A percentile compares a stretch with the other conserved stretches of the same genome.
Conservation (phyloP, 2,113 vertebrate genomes). For the Sialia sialis region DNA sequence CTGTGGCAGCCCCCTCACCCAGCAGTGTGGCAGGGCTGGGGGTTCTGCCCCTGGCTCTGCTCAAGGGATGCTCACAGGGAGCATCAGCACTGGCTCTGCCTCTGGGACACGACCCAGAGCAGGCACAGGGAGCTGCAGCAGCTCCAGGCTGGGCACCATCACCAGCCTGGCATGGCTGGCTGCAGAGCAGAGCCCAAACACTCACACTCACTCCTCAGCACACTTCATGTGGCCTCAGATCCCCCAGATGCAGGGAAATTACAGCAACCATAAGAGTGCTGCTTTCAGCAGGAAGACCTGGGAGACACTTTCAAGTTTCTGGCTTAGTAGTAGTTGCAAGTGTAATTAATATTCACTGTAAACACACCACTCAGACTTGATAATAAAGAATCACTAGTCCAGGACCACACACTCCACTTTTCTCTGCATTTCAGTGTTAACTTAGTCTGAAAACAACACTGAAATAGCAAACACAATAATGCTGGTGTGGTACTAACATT, state of each 20-base stretch:
- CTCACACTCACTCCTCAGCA: not conserved
- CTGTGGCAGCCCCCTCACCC: not conserved
- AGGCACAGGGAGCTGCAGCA: not conserved
- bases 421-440: constrained; percentile 27
- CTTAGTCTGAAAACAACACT: constrained; percentile 44
- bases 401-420: constrained; percentile 14
- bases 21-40: not conserved
- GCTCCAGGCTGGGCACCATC: not conserved
- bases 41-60: not conserved
- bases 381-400: constrained; percentile 54
- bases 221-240: not conserved
- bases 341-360: constrained; percentile 67
- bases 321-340: constrained; percentile 27
- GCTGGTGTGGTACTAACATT: constrained; percentile 22
- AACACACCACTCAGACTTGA: constrained; percentile 59
- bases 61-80: not conserved
- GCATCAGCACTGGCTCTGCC: too few relatives aligned
- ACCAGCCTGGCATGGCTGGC: not conserved
- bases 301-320: constrained; percentile 24
- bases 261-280: not conserved
- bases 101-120: not conserved
- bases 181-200: not conserved
- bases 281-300: constrained; percentile 13
- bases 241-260: not conserved
- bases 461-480: constrained; percentile 18